Conservation (phyloP, 2,888 invertebrate species). For the Dynastes tityus region DNA sequence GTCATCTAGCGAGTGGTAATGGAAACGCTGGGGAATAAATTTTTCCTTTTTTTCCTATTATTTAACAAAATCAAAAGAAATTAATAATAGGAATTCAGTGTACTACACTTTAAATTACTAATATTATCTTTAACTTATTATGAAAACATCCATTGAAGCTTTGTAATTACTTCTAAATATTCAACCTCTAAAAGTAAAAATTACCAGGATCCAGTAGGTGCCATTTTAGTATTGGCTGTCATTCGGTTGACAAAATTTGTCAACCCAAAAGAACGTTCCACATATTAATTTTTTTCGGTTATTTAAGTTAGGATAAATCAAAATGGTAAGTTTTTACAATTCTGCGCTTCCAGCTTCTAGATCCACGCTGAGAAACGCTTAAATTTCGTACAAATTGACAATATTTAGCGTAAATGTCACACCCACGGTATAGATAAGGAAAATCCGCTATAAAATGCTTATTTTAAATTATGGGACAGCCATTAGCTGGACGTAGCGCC, state of each 20-base stretch:
- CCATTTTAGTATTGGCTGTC: conserved; percentile 49
- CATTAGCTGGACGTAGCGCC: neutral
- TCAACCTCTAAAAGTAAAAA: conserved; percentile 20
- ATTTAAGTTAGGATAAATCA: conserved; percentile 47
- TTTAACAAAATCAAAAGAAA: too few species aligned
- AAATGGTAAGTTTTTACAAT: conserved; percentile 48
- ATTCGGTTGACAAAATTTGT: conserved; percentile 50
- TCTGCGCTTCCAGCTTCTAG: neutral
- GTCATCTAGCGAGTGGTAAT: neutral
- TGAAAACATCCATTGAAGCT: too few species aligned
- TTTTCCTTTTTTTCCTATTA: too few species aligned
- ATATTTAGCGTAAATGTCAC: conserved; percentile 47
- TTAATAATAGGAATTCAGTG: too few species aligned
- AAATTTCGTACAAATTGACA: conserved; percentile 1
- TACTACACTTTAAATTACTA: too few species aligned
- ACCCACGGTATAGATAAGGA: conserved; percentile 51
- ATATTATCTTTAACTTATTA: too few species aligned
- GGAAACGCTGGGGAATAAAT: too few species aligned
- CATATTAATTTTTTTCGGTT: conserved; percentile 44
- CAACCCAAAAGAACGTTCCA: conserved; percentile 44
- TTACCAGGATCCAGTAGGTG: conserved; percentile 43
- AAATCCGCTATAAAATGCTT: conserved; percentile 21
- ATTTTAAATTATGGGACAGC: conserved; percentile 8
- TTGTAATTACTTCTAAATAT: neutral
- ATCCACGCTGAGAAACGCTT: neutral